Conservation (phyloP, 2,797 vertebrate species). For the Anableps anableps region DNA sequence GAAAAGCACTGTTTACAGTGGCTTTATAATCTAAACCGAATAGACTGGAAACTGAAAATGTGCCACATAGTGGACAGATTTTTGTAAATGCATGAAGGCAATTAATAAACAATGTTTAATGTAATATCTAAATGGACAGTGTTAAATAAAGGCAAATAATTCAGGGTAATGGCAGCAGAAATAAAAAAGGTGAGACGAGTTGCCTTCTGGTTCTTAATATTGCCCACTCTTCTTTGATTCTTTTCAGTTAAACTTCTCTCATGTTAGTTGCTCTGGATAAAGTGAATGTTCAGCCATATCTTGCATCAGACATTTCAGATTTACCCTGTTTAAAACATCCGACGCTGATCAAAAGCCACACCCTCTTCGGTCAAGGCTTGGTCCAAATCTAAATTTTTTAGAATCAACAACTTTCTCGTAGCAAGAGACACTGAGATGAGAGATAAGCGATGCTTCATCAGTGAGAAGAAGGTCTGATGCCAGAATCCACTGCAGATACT, state of each 20-base stretch:
- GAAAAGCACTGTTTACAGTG: not conserved
- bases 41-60: not conserved
- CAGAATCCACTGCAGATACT: slow-evolving; percentile 90
- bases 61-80: not conserved
- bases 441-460: slow-evolving; percentile 35
- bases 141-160: not conserved
- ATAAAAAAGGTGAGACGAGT: not conserved
- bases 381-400: not conserved
- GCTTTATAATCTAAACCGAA: not conserved
- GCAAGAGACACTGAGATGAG: not conserved
- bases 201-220: not conserved
- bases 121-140: not conserved
- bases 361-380: not conserved
- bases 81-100: not conserved
- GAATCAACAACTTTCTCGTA: not conserved
- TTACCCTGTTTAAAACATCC: not conserved
- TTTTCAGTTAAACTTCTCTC: not conserved
- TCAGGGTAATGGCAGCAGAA: not conserved
- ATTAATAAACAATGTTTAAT: not conserved
- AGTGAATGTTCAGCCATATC: slow-evolving; percentile 26
- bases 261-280: not conserved
- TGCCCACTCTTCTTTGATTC: not conserved
- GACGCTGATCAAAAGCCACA: not conserved
- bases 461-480: slow-evolving; percentile 57
- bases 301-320: slow-evolving; percentile 12